Percentiles rank a stretch among this genome's conserved stretches.
Conservation (phyloP, 2,797 vertebrate species). For the Nyctalus aviator region DNA sequence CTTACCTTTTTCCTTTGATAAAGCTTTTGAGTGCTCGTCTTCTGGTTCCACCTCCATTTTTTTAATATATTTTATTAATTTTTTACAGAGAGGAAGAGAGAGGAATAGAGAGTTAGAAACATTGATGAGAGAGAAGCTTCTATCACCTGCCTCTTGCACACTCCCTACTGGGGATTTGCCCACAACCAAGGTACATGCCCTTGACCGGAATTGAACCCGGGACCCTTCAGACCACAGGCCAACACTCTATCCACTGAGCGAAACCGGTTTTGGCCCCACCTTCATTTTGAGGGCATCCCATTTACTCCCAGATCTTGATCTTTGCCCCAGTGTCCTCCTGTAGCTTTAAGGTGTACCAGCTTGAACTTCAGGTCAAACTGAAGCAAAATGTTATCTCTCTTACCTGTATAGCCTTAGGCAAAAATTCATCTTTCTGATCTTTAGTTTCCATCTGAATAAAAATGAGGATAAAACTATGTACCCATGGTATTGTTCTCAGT, state of each 20-base stretch:
- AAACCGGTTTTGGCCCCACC: no score
- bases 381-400: background rate
- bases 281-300: background rate
- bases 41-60: background rate
- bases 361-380: background rate
- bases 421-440: slow-evolving; percentile 13
- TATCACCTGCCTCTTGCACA: no score
- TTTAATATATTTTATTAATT: no score
- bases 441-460: background rate
- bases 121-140: no score
- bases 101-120: no score
- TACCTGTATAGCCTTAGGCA: background rate
- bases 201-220: no score
- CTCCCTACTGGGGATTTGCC: no score
- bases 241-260: no score
- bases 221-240: no score
- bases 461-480: background rate
- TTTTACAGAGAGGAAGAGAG: no score
- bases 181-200: no score
- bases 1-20: background rate
- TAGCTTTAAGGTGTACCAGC: background rate
- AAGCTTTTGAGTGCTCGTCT: background rate
- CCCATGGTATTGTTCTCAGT: background rate
- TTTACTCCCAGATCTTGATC: background rate
- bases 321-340: background rate